Evolutionary conservation across 2,888 invertebrate genomes (phyloP).

Genomic region (Bursaphelenchus okinawaensis): DNA sequence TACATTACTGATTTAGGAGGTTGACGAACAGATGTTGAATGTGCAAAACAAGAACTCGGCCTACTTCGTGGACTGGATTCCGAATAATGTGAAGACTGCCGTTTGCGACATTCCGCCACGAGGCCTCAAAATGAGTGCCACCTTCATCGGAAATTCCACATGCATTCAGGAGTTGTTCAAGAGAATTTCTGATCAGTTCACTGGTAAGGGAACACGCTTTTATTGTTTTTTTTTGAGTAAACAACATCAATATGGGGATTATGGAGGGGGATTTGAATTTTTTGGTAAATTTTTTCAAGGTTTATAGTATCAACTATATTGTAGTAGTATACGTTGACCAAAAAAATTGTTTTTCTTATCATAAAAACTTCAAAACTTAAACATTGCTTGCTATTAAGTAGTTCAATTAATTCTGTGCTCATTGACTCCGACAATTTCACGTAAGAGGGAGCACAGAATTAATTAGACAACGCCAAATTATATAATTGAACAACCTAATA

Average conservation of each 20-base stretch:
- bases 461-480: no score
- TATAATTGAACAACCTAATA: no score
- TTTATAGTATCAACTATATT: no score
- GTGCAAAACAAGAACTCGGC: constrained; percentile 83
- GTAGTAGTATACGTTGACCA: no score
- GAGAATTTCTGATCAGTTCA: constrained; percentile 79
- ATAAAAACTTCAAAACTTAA: background rate
- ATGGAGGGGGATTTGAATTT: no score
- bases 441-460: no score
- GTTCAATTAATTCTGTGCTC: constrained; percentile 1
- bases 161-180: constrained; percentile 86
- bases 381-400: background rate
- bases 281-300: no score
- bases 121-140: constrained; percentile 83
- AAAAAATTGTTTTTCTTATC: no score
- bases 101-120: constrained; percentile 76
- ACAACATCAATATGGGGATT: no score
- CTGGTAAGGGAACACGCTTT: constrained; percentile 58
- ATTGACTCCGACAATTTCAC: no score
- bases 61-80: constrained; percentile 79
- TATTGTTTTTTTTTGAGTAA: no score
- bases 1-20: constrained; percentile 59
- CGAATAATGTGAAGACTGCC: constrained; percentile 45
- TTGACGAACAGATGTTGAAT: constrained; percentile 83
- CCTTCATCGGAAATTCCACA: constrained; percentile 84